A percentile compares a stretch with the other conserved stretches of the same genome.
phyloP scores from a whole-genome alignment of 1,140 invertebrate species.

The Drosophila arawakana region DNA sequence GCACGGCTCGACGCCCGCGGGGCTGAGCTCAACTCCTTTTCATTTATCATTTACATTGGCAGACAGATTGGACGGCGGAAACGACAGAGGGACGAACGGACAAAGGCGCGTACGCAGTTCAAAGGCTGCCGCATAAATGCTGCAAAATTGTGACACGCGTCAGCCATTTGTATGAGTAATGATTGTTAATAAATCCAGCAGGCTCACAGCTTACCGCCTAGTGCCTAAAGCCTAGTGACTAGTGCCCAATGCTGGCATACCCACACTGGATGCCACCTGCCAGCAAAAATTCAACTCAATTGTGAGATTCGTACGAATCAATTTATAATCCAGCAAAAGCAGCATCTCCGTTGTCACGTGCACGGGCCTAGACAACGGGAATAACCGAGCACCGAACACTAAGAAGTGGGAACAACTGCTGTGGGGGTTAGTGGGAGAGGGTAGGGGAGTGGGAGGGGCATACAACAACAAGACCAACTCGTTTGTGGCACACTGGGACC shows the following conservation, averaged over 20 bases:
- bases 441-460: no score
- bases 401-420: not conserved
- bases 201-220: not conserved
- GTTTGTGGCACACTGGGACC: slow-evolving; percentile 58
- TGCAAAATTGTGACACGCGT: slow-evolving; percentile 82
- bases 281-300: slow-evolving; percentile 81
- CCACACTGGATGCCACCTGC: slow-evolving; percentile 38
- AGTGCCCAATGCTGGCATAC: not conserved
- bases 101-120: slow-evolving; percentile 61
- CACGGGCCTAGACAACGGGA: slow-evolving; percentile 54
- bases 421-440: no score
- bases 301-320: slow-evolving; percentile 79
- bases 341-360: slow-evolving; percentile 72
- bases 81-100: not conserved
- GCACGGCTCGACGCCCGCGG: slow-evolving; percentile 61
- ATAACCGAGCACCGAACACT: slow-evolving; percentile 1
- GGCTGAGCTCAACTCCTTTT: slow-evolving; percentile 63
- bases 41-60: slow-evolving; percentile 74
- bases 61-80: not conserved
- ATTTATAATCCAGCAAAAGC: slow-evolving; percentile 76
- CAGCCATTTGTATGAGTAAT: slow-evolving; percentile 83
- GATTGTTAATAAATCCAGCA: slow-evolving; percentile 80
- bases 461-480: slow-evolving; percentile 45
- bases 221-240: not conserved
- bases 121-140: slow-evolving; percentile 78